These are phyloP conservation scores for Diadegma fenestrale DNA, from an alignment of 2,888 invertebrate species.

Conservation along the genomic window DNA sequence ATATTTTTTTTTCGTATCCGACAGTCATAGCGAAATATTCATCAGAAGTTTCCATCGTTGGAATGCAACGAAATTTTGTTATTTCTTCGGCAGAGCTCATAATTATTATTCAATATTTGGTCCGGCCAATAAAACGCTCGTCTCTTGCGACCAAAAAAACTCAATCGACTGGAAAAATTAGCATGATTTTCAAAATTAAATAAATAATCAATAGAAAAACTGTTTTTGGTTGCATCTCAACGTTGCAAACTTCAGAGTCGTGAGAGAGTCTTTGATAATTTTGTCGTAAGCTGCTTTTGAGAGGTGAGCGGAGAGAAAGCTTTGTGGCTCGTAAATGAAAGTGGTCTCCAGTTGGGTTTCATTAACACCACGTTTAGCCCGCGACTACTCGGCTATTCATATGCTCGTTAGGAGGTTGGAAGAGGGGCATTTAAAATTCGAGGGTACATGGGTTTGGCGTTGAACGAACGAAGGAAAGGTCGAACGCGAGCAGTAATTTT, in stretches of 20 bases:
- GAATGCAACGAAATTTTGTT: too few species aligned
- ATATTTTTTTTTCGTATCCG: background rate
- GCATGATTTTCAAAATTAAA: too few species aligned
- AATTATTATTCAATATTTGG: too few species aligned
- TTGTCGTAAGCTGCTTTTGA: conserved; percentile 17
- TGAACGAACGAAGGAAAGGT: conserved; percentile 12
- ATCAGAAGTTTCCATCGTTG: too few species aligned
- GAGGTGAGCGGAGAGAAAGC: background rate
- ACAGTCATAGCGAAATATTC: conserved; percentile 18
- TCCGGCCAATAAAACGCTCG: too few species aligned
- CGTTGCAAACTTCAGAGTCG: too few species aligned
- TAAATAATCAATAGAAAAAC: too few species aligned
- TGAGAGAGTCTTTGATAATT: conserved; percentile 14
- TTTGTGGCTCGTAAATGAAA: conserved; percentile 48
- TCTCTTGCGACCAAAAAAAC: too few species aligned
- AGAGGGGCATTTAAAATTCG: conserved; percentile 43
- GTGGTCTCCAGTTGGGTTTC: conserved; percentile 56
- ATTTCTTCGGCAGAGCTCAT: too few species aligned
- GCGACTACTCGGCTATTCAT: conserved; percentile 70
- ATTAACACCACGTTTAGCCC: conserved; percentile 58
- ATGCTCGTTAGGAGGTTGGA: conserved; percentile 45
- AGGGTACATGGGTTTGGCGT: conserved; percentile 13
- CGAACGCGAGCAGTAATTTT: conserved; percentile 14
- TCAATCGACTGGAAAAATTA: too few species aligned
- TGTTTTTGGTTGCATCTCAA: too few species aligned